A percentile compares a stretch with the other conserved stretches of the same genome.
phyloP scores from a whole-genome alignment of 2,113 vertebrate species.

The Microcebus tavaratra region DNA sequence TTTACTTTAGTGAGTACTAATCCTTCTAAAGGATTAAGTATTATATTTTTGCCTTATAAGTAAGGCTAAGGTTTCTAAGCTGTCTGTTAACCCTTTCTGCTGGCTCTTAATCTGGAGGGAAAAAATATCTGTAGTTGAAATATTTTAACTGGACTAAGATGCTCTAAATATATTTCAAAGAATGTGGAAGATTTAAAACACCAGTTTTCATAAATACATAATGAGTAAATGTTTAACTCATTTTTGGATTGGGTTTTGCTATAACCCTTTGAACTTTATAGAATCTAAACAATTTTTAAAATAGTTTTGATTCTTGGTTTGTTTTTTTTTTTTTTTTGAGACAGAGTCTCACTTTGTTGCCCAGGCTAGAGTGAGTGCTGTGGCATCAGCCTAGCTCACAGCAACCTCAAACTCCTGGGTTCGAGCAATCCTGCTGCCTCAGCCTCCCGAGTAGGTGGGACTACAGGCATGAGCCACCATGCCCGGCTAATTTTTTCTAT shows the following conservation, averaged over 20 bases:
- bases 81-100: constrained; percentile 7
- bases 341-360: too few species aligned
- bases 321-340: neutral
- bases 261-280: neutral
- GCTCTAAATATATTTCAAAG: constrained; percentile 21
- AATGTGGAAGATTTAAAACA: constrained; percentile 30
- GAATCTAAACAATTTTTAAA: constrained; percentile 28
- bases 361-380: too few species aligned
- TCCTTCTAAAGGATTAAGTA: constrained; percentile 18
- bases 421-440: too few species aligned
- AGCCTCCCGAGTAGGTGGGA: too few species aligned
- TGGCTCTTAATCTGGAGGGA: neutral
- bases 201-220: neutral
- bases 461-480: too few species aligned
- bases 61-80: constrained; percentile 7
- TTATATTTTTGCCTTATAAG: neutral
- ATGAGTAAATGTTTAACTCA: constrained; percentile 34
- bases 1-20: neutral
- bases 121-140: neutral
- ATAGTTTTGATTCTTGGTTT: neutral
- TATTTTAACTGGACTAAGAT: neutral
- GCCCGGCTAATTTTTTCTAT: too few species aligned
- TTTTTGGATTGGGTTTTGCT: constrained; percentile 46
- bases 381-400: too few species aligned
- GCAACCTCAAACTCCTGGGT: too few species aligned